Percentiles rank a stretch among this genome's conserved stretches.
phyloP scores from a whole-genome alignment of 2,113 vertebrate genomes.

The Synodontis membranacea region DNA sequence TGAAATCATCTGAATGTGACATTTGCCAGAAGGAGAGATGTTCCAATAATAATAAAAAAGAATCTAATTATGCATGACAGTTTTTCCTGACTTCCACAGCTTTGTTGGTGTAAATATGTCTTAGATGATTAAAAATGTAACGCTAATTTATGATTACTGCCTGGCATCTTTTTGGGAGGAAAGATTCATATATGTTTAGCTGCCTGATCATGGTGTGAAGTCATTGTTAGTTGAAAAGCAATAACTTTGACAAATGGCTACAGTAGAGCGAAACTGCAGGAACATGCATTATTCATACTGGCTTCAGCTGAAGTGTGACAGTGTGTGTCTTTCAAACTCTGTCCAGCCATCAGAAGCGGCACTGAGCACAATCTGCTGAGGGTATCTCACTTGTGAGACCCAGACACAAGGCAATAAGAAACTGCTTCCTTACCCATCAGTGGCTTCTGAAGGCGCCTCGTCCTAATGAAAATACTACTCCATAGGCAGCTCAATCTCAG shows the following conservation, averaged over 20 bases:
- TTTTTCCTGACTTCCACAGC: not conserved
- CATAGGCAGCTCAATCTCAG: slow-evolving; percentile 49
- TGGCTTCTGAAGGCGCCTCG: slow-evolving; percentile 33
- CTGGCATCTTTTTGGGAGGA: not conserved
- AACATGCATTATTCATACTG: slow-evolving; percentile 39
- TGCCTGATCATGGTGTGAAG: not conserved
- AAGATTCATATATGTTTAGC: slow-evolving; percentile 11
- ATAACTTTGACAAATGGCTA: slow-evolving; percentile 41
- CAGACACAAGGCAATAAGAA: slow-evolving; percentile 32
- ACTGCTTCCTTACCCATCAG: slow-evolving; percentile 35
- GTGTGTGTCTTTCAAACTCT: slow-evolving; percentile 15
- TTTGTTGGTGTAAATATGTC: not conserved
- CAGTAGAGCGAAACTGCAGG: not conserved
- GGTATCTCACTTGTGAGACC: not conserved
- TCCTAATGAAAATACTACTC: slow-evolving; percentile 46
- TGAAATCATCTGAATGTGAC: not conserved
- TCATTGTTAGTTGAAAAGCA: slow-evolving; percentile 16
- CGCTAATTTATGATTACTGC: not conserved
- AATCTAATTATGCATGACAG: not conserved
- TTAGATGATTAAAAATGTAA: not conserved
- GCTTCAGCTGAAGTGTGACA: slow-evolving; percentile 2
- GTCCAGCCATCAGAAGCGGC: not conserved
- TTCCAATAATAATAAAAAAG: too few species aligned
- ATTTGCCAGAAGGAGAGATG: not conserved
- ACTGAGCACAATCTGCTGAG: not conserved